Evolutionary conservation across 2,888 invertebrate genomes (phyloP), one percentile per base, ranked within the genome.

Genomic region (Coremacera marginata): DNA sequence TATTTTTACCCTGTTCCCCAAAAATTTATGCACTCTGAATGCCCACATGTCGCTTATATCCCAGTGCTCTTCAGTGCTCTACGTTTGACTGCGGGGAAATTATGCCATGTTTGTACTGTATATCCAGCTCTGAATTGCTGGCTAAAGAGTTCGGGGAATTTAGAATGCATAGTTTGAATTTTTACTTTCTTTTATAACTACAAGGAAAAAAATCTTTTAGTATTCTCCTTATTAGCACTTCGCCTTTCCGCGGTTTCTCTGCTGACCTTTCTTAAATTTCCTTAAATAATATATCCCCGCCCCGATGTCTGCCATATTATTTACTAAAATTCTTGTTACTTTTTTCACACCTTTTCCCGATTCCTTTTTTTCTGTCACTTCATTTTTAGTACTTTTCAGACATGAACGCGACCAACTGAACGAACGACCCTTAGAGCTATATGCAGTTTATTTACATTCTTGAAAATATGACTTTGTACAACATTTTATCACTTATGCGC

Each of bases 121-220:
- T 71, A 37, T 22, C 51, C 51, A 68, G 44, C 11, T 51, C 44
- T 44, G 57, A 57, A 71, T 71, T 37, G 70, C 70, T 71, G 31
- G 70, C 57, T 71, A 71, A 71, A 71, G 71, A 71, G 71, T 60
- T 71, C 16, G 71, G 71, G 37, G 71, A 71, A 16, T 31, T n/a
- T 31, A 0, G 3, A 44, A 44, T 11, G 44, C 44, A 44, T 14
- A 0, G 44, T 11, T 44, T 44, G 11, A 44, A 44, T 44, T 44
- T 14, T 14, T 44, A 44, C 14, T 44, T 44, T 44, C 37, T 44
- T 44, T 14, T 2, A 44, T 11, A 14, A 14, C 44, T 44, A 44
- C 7, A 44, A 5, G 3, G 3, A 31, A 14, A 44, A 11, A 44
- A 14, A 44, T 3, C 44, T 44, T 44, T 11, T 11, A 4, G 11